phyloP scores from a whole-genome alignment of 2,888 invertebrate genomes.

The Crioceris asparagi region DNA sequence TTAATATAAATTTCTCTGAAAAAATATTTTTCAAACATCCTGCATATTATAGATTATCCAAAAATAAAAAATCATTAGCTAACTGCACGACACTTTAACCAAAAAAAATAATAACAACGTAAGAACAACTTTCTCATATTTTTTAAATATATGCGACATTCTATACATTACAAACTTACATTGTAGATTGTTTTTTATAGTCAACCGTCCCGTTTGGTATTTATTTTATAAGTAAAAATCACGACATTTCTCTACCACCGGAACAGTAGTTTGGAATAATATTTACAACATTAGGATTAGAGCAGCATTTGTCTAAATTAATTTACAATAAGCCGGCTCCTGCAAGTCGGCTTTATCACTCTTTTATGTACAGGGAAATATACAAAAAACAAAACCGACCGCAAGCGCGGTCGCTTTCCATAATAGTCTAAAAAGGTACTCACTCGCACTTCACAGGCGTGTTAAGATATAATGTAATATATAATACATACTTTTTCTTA shows the following conservation, averaged over 20 bases:
- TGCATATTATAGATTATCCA: constrained; percentile 29
- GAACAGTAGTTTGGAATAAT: constrained; percentile 22
- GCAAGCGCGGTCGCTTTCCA: constrained; percentile 15
- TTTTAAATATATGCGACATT: constrained; percentile 34
- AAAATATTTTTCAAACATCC: too few relatives aligned
- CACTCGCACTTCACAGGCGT: constrained; percentile 28
- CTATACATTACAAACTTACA: constrained; percentile 36
- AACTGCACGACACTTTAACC: constrained; percentile 33
- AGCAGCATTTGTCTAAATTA: constrained; percentile 26
- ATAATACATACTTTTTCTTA: too few relatives aligned
- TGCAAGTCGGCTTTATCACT: constrained; percentile 34
- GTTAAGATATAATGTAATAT: too few relatives aligned
- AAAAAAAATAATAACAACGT: constrained; percentile 30
- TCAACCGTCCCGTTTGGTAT: constrained; percentile 33
- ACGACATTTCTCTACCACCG: constrained; percentile 23
- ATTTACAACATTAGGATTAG: constrained; percentile 26
- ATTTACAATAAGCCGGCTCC: too few relatives aligned
- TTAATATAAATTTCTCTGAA: too few relatives aligned
- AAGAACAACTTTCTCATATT: constrained; percentile 30
- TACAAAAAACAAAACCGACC: constrained; percentile 1
- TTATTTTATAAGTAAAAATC: constrained; percentile 31
- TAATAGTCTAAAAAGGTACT: constrained; percentile 20
- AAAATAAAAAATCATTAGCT: constrained; percentile 27
- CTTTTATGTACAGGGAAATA: constrained; percentile 26
- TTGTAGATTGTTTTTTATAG: constrained; percentile 33